These are phyloP conservation scores for Dendrolimus pini DNA, from an alignment of 2,888 invertebrate genomes.

Conservation along the genomic window DNA sequence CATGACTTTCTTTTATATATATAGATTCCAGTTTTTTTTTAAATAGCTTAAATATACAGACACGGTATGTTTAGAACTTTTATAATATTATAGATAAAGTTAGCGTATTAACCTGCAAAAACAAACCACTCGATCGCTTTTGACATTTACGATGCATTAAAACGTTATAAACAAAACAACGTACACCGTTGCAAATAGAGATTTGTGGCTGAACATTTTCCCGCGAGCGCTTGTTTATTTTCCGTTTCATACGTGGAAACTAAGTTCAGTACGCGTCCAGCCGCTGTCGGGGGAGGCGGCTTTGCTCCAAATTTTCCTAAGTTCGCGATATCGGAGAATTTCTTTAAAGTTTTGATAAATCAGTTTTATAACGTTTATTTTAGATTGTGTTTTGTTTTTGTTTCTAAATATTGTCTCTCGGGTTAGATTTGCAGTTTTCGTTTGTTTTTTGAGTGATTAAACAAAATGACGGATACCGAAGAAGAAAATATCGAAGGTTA, in stretches of 20 bases:
- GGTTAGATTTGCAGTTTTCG: constrained; percentile 13
- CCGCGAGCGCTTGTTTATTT: constrained; percentile 21
- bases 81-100: neutral
- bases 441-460: constrained; percentile 22
- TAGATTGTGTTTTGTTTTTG: neutral
- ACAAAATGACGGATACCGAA: constrained; percentile 41
- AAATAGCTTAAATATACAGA: too few relatives aligned
- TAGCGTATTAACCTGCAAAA: neutral
- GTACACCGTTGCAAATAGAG: constrained; percentile 11
- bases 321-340: neutral
- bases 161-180: constrained; percentile 4
- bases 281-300: constrained; percentile 1
- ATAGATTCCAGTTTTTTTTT: too few relatives aligned
- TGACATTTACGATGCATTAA: constrained; percentile 5
- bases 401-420: neutral
- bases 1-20: too few relatives aligned
- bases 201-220: constrained; percentile 16
- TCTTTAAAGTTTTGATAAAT: neutral
- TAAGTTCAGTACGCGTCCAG: neutral
- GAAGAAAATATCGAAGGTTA: constrained; percentile 51
- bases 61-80: neutral
- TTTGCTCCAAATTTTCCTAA: neutral
- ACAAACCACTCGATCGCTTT: neutral
- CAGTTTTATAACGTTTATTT: constrained; percentile 1
- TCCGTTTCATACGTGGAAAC: constrained; percentile 13